These are phyloP conservation scores for roundworm (Caenorhabditis elegans) DNA, from an alignment of 1,140 invertebrate species.

Conservation along the genomic window DNA sequence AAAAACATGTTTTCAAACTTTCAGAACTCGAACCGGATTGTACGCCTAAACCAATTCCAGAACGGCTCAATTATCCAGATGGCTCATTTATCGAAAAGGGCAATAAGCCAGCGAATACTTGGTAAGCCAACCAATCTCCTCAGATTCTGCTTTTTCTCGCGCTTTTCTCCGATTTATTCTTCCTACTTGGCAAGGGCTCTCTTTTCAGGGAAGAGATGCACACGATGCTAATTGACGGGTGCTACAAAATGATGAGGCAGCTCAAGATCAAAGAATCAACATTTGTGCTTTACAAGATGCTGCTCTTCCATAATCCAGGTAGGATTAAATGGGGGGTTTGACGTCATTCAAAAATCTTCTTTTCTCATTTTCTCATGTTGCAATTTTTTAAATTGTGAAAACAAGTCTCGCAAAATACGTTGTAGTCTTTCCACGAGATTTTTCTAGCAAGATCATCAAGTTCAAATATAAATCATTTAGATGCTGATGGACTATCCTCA, in stretches of 20 bases:
- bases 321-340: neutral
- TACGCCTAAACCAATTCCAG: neutral
- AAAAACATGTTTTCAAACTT: neutral
- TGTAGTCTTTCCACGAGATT: too few relatives aligned
- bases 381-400: neutral
- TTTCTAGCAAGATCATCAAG: too few relatives aligned
- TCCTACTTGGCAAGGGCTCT: neutral
- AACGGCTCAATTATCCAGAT: slow-evolving; percentile 43
- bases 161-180: neutral
- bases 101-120: neutral
- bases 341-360: too few relatives aligned
- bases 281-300: slow-evolving; percentile 42
- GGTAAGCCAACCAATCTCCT: neutral
- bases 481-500: slow-evolving; percentile 44
- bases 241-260: slow-evolving; percentile 39
- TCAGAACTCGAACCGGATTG: slow-evolving; percentile 35
- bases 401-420: neutral
- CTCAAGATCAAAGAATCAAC: slow-evolving; percentile 31
- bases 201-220: slow-evolving; percentile 42
- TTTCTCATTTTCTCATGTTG: neutral
- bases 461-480: too few relatives aligned
- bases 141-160: neutral
- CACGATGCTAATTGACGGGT: slow-evolving; percentile 39
- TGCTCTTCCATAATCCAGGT: slow-evolving; percentile 46
- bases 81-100: slow-evolving; percentile 38